A percentile compares a stretch with the other conserved stretches of the same genome.
These are phyloP conservation scores for Mirza zaza DNA, from an alignment of 2,113 vertebrate species.

Conservation along the genomic window DNA sequence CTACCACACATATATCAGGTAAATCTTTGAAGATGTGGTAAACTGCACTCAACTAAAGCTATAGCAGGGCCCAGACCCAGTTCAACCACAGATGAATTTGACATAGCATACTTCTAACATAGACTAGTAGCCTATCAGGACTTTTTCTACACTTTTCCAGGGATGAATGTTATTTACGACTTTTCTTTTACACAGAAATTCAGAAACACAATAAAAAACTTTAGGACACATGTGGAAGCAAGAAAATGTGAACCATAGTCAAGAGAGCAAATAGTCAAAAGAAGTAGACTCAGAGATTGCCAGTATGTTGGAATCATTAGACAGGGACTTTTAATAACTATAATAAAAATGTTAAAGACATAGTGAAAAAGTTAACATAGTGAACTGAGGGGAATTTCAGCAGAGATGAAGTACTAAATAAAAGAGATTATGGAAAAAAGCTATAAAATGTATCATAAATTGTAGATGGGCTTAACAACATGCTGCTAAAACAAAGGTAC, in stretches of 20 bases:
- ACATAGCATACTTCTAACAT: not conserved
- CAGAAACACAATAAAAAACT: not conserved
- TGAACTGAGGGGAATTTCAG: not conserved
- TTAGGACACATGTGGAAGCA: not conserved
- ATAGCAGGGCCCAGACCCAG: not conserved
- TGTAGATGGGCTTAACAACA: not conserved
- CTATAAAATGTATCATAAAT: not conserved
- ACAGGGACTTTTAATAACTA: not conserved
- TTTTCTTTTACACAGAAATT: not conserved
- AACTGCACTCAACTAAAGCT: not conserved
- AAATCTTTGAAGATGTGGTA: not conserved
- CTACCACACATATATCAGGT: not conserved
- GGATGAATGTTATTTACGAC: not conserved
- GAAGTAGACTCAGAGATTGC: not conserved
- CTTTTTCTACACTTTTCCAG: not conserved
- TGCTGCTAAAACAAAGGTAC: not conserved
- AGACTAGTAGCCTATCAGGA: not conserved
- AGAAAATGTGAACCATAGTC: not conserved
- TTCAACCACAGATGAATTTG: not conserved
- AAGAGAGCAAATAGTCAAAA: not conserved
- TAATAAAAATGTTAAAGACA: not conserved
- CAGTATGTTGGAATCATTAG: not conserved
- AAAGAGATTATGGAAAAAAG: not conserved
- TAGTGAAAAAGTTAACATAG: not conserved
- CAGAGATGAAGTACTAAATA: not conserved